Conservation (phyloP, 2,113 vertebrate species). For the Synchiropus splendidus region DNA sequence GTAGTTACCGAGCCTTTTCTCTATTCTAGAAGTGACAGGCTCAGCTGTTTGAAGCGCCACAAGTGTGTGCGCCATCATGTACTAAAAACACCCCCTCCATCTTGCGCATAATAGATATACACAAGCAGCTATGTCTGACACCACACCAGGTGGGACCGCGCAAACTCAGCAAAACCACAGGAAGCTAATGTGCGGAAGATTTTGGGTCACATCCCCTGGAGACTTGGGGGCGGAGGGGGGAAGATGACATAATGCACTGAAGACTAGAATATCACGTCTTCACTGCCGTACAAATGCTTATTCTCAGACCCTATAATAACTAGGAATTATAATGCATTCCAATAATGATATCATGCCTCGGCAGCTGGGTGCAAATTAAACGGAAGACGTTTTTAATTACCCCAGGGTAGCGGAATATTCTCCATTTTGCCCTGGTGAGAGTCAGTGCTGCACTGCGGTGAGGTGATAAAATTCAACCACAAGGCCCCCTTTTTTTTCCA, state of each 20-base stretch:
- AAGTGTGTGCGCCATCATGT: too few species aligned
- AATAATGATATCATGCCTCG: slow-evolving; percentile 51
- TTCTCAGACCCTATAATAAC: slow-evolving; percentile 44
- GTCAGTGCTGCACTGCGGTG: slow-evolving; percentile 37
- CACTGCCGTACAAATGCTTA: slow-evolving; percentile 18
- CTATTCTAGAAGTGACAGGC: not conserved
- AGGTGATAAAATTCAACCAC: slow-evolving; percentile 56
- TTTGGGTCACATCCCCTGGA: slow-evolving; percentile 35
- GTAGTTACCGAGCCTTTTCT: slow-evolving; percentile 5
- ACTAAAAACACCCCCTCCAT: too few species aligned
- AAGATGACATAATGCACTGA: slow-evolving; percentile 29
- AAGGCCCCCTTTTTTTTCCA: slow-evolving; percentile 46
- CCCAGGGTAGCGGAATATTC: slow-evolving; percentile 50
- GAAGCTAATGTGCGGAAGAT: slow-evolving; percentile 24
- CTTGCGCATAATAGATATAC: too few species aligned
- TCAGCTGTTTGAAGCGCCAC: too few species aligned
- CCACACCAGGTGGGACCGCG: slow-evolving; percentile 36
- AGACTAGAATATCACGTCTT: slow-evolving; percentile 3
- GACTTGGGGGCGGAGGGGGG: too few species aligned
- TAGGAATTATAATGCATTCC: slow-evolving; percentile 49
- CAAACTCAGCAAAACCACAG: slow-evolving; percentile 6
- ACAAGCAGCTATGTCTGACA: slow-evolving; percentile 22
- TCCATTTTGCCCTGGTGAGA: slow-evolving; percentile 39
- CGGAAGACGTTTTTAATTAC: slow-evolving; percentile 53
- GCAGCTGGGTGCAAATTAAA: slow-evolving; percentile 54